Conservation (phyloP, 2,113 vertebrate species). For the Rhinogobius similis region DNA sequence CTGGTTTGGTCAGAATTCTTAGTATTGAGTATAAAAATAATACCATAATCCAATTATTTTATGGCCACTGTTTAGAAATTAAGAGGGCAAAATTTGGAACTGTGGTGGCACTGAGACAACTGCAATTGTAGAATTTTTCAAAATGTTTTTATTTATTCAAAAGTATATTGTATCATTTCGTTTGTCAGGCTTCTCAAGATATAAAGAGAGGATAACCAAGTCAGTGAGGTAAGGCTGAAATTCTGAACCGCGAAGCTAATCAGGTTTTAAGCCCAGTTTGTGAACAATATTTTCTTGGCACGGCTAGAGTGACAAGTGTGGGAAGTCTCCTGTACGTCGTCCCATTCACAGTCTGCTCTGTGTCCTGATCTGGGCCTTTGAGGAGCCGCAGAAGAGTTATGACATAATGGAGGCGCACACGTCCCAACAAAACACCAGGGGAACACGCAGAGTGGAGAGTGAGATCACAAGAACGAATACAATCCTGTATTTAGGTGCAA, state of each 20-base stretch:
- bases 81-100: no score
- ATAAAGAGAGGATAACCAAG: neutral
- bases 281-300: slow-evolving; percentile 4
- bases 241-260: neutral
- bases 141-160: no score
- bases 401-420: slow-evolving; percentile 76
- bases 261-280: neutral
- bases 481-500: neutral
- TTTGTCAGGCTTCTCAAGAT: neutral
- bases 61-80: neutral
- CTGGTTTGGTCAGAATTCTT: neutral
- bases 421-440: slow-evolving; percentile 54
- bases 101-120: neutral
- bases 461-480: slow-evolving; percentile 1
- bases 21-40: neutral
- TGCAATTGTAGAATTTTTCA: no score
- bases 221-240: neutral
- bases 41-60: neutral
- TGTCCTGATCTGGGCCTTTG: slow-evolving; percentile 54
- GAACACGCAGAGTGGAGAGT: slow-evolving; percentile 36
- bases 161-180: no score
- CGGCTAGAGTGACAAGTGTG: slow-evolving; percentile 74
- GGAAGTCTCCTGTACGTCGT: slow-evolving; percentile 58
- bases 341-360: slow-evolving; percentile 41
- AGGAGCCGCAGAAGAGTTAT: slow-evolving; percentile 66